Evolutionary conservation across 35 echinoderm and acorn worm genomes (phyloP).

Genomic region (Hemicentrotus pulcherrimus): DNA sequence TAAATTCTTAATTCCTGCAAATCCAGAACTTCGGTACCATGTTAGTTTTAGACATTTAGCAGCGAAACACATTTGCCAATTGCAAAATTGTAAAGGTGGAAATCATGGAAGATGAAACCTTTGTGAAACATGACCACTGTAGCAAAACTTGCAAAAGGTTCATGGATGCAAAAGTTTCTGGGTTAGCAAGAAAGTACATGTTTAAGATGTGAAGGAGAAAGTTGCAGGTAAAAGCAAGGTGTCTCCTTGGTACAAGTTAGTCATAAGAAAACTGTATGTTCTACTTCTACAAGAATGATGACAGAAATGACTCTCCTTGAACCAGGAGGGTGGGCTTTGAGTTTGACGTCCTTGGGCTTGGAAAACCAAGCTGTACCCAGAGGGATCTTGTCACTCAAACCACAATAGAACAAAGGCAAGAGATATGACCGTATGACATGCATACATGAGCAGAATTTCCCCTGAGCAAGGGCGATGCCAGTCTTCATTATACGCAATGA

Average conservation of each 20-base stretch:
- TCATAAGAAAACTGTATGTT: not conserved
- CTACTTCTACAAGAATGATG: not conserved
- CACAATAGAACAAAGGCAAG: not conserved
- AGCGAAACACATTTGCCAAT: too few relatives aligned
- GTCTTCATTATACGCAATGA: not conserved
- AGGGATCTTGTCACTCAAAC: not conserved
- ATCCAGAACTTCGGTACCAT: too few relatives aligned
- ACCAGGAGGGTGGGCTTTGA: not conserved
- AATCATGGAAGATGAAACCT: too few relatives aligned
- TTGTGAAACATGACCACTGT: too few relatives aligned
- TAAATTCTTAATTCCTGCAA: too few relatives aligned
- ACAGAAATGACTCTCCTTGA: not conserved
- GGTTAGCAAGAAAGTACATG: not conserved
- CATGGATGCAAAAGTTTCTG: not conserved
- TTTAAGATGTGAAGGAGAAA: not conserved
- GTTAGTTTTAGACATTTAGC: too few relatives aligned
- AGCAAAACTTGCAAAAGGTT: not conserved
- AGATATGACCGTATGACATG: not conserved
- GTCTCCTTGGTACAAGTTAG: too few relatives aligned
- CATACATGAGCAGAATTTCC: not conserved
- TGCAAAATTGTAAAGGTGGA: too few relatives aligned
- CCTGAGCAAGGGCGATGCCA: not conserved
- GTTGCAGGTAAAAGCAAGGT: not conserved
- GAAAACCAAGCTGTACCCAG: not conserved
- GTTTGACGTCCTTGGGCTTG: not conserved